A percentile compares a stretch with the other conserved stretches of the same genome.
Evolutionary conservation across 2,797 vertebrate genomes (phyloP).

Genomic region (Enteromius unitaeniatus): DNA sequence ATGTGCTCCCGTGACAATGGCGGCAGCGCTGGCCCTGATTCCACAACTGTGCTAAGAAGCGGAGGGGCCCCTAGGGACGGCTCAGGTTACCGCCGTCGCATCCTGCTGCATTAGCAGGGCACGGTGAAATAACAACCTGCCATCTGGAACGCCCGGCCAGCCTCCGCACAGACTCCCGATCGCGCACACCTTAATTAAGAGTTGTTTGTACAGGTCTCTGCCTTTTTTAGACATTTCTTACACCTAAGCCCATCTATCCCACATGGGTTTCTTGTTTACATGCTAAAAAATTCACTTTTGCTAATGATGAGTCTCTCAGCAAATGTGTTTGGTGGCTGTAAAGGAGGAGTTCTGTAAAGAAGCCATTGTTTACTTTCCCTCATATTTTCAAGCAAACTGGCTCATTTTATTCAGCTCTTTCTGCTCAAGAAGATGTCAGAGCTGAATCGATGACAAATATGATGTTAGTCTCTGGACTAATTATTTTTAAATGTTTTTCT

Average conservation of each 20-base stretch:
- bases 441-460: neutral
- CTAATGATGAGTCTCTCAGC: slow-evolving; percentile 5
- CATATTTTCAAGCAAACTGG: neutral
- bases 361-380: neutral
- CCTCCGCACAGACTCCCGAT: slow-evolving; percentile 4
- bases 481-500: neutral
- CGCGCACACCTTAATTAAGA: slow-evolving; percentile 17
- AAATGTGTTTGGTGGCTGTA: slow-evolving; percentile 28
- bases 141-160: slow-evolving; percentile 60
- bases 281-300: neutral
- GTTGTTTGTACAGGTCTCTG: slow-evolving; percentile 24
- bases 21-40: slow-evolving; percentile 75
- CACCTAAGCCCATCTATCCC: slow-evolving; percentile 15
- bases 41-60: slow-evolving; percentile 77
- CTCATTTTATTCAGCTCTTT: neutral
- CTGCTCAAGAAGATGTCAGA: neutral
- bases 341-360: neutral
- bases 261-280: slow-evolving; percentile 1
- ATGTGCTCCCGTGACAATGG: slow-evolving; percentile 71
- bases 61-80: slow-evolving; percentile 77
- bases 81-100: slow-evolving; percentile 83
- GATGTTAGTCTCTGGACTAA: neutral
- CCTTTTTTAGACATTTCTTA: neutral
- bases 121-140: slow-evolving; percentile 80
- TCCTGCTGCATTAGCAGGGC: slow-evolving; percentile 81